Evolutionary conservation across 1,140 invertebrate species (phyloP), one percentile per base, ranked within the genome.

Genomic region (Limonius californicus): DNA sequence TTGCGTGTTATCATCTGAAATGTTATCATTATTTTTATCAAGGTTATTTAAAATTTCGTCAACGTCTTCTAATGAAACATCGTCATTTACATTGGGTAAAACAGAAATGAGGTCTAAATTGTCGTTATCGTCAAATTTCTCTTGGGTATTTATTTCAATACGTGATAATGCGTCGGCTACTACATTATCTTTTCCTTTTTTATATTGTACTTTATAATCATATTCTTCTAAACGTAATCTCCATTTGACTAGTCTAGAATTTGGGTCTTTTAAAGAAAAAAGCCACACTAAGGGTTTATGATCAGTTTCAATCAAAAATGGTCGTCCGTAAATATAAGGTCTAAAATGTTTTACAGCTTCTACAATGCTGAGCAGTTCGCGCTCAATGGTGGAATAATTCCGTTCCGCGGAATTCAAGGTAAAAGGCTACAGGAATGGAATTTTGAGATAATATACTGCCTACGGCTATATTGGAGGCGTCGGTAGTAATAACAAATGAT

Each of bases 401-500:
- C 8, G 11, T 15, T 55, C 20, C 8, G 53, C 27, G 18, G 2
- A 2, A 32, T 55, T 66, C 23, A 66, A 20, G 2, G 65, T 61
- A 61, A 23, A 19, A 66, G 1, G 65, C 57, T 8, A 59, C 54
- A 18, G 81, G 67, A 8, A 74, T 70, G 59, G 72, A 66, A 55
- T 80, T 27, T 53, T 59, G 62, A 47, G 50, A 62, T 16, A 50
- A 27, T 45, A 58, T 62, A 35, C 47, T 57, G 66, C 32, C 72
- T 76, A 68, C 77, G 77, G 6, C 76, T 77, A 76, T 78, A 61
- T 79, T 79, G 72, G 78, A 79, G 61, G 78, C 78, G 3, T 68
- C 76, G 76, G 54, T 78, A 76, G 15, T 79, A 76, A 12, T 63
- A 77, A 55, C 77, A 76, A 7, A 79, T 76, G 35, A 76, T 77